These are phyloP conservation scores for Lissocephala sabroskyi DNA, from an alignment of 2,888 invertebrate genomes.

Conservation along the genomic window DNA sequence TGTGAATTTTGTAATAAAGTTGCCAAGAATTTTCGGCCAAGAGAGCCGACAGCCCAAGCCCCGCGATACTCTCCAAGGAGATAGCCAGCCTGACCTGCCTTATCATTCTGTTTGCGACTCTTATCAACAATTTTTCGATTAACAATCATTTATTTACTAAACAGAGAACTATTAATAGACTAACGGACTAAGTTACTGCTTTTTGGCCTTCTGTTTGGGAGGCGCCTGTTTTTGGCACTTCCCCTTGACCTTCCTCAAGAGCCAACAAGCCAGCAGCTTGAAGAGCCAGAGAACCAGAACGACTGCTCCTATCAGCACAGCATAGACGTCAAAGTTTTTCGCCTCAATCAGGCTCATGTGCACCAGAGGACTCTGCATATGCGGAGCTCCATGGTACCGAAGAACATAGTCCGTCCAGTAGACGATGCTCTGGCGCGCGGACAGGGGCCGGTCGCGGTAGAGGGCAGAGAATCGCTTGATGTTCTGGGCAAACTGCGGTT, in stretches of 20 bases:
- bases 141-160: no score
- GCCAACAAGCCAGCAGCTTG: not conserved
- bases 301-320: conserved; percentile 23
- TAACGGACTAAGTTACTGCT: no score
- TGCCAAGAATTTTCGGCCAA: conserved; percentile 31
- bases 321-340: conserved; percentile 73
- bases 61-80: no score
- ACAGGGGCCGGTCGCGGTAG: conserved; percentile 75
- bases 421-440: conserved; percentile 73
- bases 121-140: no score
- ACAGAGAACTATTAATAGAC: no score
- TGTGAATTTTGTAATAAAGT: conserved; percentile 56
- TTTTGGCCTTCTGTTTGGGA: no score
- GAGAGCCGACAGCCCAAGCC: not conserved
- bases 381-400: conserved; percentile 74
- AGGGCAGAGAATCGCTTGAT: conserved; percentile 72
- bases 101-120: no score
- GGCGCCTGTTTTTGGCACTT: no score
- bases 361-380: conserved; percentile 74
- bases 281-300: no score
- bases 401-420: conserved; percentile 77
- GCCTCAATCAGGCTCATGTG: conserved; percentile 72
- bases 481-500: conserved; percentile 43
- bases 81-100: no score
- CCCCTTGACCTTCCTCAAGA: conserved; percentile 12